Evolutionary conservation across 2,113 vertebrate genomes (phyloP), one percentile per base, ranked within the genome.

Genomic region (Perccottus glenii): DNA sequence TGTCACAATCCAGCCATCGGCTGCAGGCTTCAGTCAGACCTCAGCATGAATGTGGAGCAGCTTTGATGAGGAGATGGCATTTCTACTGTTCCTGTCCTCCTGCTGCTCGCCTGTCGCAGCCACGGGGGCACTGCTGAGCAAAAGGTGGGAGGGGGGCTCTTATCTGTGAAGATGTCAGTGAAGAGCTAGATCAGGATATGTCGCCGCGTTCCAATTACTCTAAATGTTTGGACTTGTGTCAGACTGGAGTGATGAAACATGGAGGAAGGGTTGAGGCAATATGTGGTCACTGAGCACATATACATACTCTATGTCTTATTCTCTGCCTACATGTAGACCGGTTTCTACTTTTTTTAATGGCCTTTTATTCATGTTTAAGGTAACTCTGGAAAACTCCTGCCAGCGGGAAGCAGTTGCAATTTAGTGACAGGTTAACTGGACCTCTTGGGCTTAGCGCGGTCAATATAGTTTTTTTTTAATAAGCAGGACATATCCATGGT

Each of bases 41-140:
- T 81, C 77, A 50, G 63, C 56, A 47, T 71, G 78, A 87, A 85
- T 83, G 66, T 80, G 68, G 83, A 85, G 74, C 78, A 76, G 80
- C 45, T 78, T 69, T 83, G 71, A 80, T 61, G 61, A 68, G 49
- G 51, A 71, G 69, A 74, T 85, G 67, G 81, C 81, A 83, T 76
- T 45, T 79, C 27, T 74, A 67, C 80, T 33, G 44, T 70, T 67
- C 19, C 48, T 72, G 19, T 33, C 27, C 44, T 56, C 44, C 49
- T 67, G 44, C 65, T 70, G 61, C 61, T 59, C 57, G 44, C 45
- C 46, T 52, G 66, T 74, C 61, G 53, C 67, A 61, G 60, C 73
- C 64, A 76, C 59, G 16, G 48, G 67, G 67, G 58, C 0, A 12
- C 58, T 72, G 63, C 50, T 52, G 19, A 52, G 4, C 11, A 53